Evolutionary conservation across 2,113 vertebrate genomes (phyloP).

Genomic region (Megaceryle torquata): DNA sequence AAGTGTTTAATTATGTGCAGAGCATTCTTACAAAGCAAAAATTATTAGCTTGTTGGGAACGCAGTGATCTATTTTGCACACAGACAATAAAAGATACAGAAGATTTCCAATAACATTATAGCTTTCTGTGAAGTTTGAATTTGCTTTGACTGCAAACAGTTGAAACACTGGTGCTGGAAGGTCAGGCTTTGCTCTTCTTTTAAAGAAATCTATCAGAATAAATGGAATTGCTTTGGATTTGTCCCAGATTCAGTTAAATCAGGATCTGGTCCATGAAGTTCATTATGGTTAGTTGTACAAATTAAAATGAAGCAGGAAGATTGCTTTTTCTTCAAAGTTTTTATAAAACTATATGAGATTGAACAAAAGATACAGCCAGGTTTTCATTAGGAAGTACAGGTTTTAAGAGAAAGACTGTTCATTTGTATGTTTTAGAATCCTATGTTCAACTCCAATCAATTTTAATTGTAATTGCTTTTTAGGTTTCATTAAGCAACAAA

Average conservation of each 20-base stretch:
- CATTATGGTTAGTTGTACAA: background rate
- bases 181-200: background rate
- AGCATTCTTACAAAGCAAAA: background rate
- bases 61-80: background rate
- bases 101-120: background rate
- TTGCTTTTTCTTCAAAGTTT: background rate
- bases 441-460: background rate
- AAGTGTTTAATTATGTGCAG: background rate
- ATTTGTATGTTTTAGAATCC: background rate
- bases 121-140: background rate
- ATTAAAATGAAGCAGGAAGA: background rate
- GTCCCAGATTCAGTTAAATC: background rate
- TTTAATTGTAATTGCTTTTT: slow-evolving; percentile 12
- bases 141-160: background rate
- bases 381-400: background rate
- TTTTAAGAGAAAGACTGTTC: background rate
- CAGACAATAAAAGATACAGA: background rate
- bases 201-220: background rate
- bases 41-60: background rate
- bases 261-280: background rate
- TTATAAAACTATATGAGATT: background rate
- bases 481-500: background rate
- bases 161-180: background rate
- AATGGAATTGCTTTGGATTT: slow-evolving; percentile 13
- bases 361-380: background rate